Evolutionary conservation across 2,797 vertebrate species (phyloP).

Genomic region (Scomberomorus guttatus): DNA sequence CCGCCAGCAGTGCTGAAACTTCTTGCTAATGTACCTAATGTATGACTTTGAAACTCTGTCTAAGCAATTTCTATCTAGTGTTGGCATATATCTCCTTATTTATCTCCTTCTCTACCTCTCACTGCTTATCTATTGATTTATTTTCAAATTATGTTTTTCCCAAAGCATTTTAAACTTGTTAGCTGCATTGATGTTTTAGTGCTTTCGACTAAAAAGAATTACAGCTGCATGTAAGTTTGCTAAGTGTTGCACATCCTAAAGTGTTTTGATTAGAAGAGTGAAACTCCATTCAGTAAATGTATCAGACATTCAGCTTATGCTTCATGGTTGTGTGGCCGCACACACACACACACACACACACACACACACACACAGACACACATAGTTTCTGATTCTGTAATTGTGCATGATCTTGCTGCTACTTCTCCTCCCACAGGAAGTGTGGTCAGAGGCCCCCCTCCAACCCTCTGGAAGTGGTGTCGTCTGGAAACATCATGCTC

Average conservation of each 20-base stretch:
- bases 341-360: neutral
- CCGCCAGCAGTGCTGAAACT: conserved; percentile 58
- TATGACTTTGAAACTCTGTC: conserved; percentile 77
- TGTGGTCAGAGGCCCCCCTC: conserved; percentile 87
- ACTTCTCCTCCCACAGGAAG: conserved; percentile 69
- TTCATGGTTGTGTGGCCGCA: conserved; percentile 5
- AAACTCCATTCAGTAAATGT: conserved; percentile 26
- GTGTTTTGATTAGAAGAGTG: neutral
- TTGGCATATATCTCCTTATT: conserved; percentile 55
- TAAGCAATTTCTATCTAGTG: conserved; percentile 63
- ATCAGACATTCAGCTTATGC: neutral
- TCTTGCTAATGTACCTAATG: conserved; percentile 68
- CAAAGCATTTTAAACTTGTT: conserved; percentile 49
- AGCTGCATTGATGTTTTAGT: conserved; percentile 47
- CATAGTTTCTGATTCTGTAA: conserved; percentile 9
- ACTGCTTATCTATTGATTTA: conserved; percentile 62
- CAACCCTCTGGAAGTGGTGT: conserved; percentile 82
- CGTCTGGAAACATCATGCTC: conserved; percentile 86
- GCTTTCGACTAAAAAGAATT: conserved; percentile 35
- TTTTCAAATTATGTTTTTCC: conserved; percentile 44
- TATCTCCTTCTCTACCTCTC: conserved; percentile 43
- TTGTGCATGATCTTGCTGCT: neutral
- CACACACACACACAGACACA: neutral
- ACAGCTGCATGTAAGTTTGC: conserved; percentile 26
- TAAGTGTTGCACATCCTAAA: neutral